Base-by-base conservation (phyloP, 2,797 vertebrate genomes). In the Sarcoramphus papa region DNA sequence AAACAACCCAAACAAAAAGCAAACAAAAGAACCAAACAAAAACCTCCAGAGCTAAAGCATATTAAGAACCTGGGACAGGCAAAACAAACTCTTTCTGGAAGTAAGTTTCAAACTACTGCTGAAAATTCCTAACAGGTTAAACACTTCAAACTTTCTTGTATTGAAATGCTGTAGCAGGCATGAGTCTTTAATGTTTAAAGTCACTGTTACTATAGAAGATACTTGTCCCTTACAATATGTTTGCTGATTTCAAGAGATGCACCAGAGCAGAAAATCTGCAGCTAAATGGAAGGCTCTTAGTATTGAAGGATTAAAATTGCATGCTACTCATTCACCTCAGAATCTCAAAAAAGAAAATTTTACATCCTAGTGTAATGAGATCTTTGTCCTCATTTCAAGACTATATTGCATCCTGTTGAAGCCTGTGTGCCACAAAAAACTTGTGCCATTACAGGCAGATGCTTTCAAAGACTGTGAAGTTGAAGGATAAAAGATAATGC, bases 11-110 rank as follows among this genome's bases (percentile, higher is more conserved):
- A 37, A 37, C 37, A 37, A 33, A 28, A 69, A 73, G 33, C 12
- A 24, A 25, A 14, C 12, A 13, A 30, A 59, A 35, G 4, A 1
- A 3, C 3, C 1, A 22, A 53, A 22, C 7, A 27, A 24, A 35
- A 13, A 53, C 4, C 6, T 37, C 5, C 24, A 14, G 7, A 40
- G 40, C 21, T 37, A 33, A 69, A 25, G 7, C 21, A 13, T 37
- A 7, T 28, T 45, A 60, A 73, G 54, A 81, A 62, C 7, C 5
- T 51, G 21, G 1, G 7, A 33, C 13, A 35, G 60, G 18, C 4
- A 59, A 81, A 72, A 6, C 30, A 56, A n/a, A 27, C 73, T 8
- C 12, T 83, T 78, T 76, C 12, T 69, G 27, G 5, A 82, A 68
- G 15, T 53, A 53, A 65, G 16, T 47, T 83, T 88, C 23, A 68